phyloP scores from a whole-genome alignment of 2,113 vertebrate genomes.

The Aramus guarauna region DNA sequence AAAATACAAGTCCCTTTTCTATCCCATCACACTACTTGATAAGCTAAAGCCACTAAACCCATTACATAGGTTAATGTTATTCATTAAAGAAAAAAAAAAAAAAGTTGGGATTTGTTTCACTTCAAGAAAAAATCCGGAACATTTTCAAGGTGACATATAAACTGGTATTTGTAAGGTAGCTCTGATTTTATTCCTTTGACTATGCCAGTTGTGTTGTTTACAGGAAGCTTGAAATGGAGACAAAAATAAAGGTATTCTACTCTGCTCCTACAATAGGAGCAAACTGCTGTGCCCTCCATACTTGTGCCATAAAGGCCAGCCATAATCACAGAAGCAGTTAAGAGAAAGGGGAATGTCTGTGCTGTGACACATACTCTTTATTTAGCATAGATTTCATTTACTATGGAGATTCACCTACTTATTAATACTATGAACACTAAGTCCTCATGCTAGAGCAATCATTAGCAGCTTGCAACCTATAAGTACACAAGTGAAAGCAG shows the following conservation, averaged over 20 bases:
- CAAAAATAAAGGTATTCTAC: neutral
- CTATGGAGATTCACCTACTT: neutral
- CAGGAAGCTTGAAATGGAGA: neutral
- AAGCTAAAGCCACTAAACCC: neutral
- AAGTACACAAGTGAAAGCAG: neutral
- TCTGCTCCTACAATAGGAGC: neutral
- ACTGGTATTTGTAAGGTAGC: neutral
- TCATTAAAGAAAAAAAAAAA: neutral
- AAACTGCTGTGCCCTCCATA: neutral
- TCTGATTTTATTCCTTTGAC: neutral
- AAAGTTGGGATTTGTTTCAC: neutral
- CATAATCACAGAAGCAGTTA: neutral
- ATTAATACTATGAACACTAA: neutral
- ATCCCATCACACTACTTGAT: neutral
- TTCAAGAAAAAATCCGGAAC: neutral
- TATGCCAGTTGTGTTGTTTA: neutral
- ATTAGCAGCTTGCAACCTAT: neutral
- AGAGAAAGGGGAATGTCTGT: neutral
- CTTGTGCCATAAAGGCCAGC: neutral
- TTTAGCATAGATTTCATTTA: neutral
- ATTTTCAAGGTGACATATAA: neutral
- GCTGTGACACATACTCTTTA: neutral
- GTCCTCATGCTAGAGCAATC: neutral
- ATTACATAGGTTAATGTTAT: neutral
- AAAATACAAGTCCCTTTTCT: neutral